Evolutionary conservation across 30 jellyfish, hydroid and myxozoan species (phyloP), one percentile per base, ranked within the genome.

Genomic region (Pelagia noctiluca): DNA sequence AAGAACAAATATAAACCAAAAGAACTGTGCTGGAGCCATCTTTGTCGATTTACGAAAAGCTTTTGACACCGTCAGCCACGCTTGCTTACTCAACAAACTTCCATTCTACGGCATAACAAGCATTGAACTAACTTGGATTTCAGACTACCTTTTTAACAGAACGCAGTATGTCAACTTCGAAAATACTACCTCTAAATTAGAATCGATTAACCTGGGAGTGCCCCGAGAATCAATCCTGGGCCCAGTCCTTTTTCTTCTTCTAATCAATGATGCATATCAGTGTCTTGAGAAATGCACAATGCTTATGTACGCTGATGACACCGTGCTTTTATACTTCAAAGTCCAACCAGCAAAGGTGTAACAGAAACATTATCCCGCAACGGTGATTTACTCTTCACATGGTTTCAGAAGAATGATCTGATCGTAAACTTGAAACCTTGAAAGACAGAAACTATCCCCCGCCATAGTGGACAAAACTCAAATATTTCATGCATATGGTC

Each of bases 181-280:
- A 33, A 37, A 57, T 25, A 77, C 84, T 8, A 49, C 13, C n/a
- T 78, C 85, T 38, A 28, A 60, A 12, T 54, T 54, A 30, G 25
- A 57, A 33, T 29, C 64, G 24, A 78, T 78, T 8, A 29, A 8
- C 35, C 42, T 33, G 24, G 89, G 89, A 35, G 84, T 78, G 25
- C 89, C 70, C 2, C 89, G 37, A 36, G 71, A 86, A 29, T 78
- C 86, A n/a, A 66, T 78, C 30, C 54, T 57, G 74, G 89, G 89
- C 32, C 85, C 86, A 21, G 68, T 78, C 19, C 86, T 57, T 53
- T 78, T 78, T 64, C 65, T 57, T 21, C 2, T 78, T 26, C 89
- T 78, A 64, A 66, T 78, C 21, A 78, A 78, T 50, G 86, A 78
- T 63, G 89, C 84, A 29, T 66, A 78, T 63, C 74, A 21, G 35